Base-by-base conservation (phyloP, 2,113 vertebrate genomes). In the Nibea coibor region DNA sequence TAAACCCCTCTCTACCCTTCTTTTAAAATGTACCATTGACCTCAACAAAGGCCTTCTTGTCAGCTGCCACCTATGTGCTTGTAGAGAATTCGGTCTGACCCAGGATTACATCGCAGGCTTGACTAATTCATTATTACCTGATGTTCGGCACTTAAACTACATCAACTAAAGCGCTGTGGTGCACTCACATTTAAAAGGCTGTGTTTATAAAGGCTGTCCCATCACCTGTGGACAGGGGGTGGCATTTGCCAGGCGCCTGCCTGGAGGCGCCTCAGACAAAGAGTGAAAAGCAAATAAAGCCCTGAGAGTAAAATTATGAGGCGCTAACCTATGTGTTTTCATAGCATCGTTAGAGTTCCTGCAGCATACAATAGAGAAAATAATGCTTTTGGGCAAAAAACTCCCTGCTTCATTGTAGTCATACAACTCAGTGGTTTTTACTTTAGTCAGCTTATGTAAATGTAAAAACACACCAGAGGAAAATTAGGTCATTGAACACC, bases 101-200 rank as follows among this genome's bases (percentile, higher is more conserved):
- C 31, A 31, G 39, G 28, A 76, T 64, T 68, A 69, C 35, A 61
- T 39, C 3, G 8, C 24, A n/a, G 53, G 15, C 15, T 35, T 31
- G 73, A 56, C 35, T 78, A 45, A 83, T 61, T 80, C 20, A 85
- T 80, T 78, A 82, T 82, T 45, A 70, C 68, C 78, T 63, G 47
- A 73, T 86, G 73, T 77, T 86, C 74, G 59, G 56, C 59, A 78
- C 61, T 84, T 82, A 59, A 66, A 71, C 50, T 63, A 5, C 80
- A 76, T 82, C 71, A 77, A 66, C 64, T 43, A 28, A 83, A 76
- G 75, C 43, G 48, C 43, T 62, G 61, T 6, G 47, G 20, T 17
- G 62, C 72, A 45, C 71, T 78, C 57, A 35, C 64, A 72, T 71
- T 81, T 63, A 56, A 51, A 70, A 65, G 28, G 54, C 28, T 67